A percentile compares a stretch with the other conserved stretches of the same genome.
Evolutionary conservation across 2,113 vertebrate genomes (phyloP).

Genomic region (Ictidomys tridecemlineatus): DNA sequence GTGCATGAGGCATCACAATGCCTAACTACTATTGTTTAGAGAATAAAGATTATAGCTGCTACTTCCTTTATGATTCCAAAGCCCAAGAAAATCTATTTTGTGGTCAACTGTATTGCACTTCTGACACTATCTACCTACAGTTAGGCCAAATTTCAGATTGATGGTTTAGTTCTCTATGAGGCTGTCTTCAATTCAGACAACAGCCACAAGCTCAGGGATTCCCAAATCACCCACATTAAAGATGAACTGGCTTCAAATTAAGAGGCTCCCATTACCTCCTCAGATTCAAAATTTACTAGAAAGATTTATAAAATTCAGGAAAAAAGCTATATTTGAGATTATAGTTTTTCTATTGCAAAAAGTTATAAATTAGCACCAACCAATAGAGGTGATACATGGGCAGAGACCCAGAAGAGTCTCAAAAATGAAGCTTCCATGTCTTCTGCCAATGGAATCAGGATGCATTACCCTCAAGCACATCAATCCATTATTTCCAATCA

Average conservation of each 20-base stretch:
- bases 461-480: background rate
- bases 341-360: conserved; percentile 4
- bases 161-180: background rate
- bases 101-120: background rate
- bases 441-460: background rate
- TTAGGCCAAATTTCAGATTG: background rate
- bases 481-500: background rate
- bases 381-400: background rate
- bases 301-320: background rate
- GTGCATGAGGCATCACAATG: background rate
- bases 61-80: background rate
- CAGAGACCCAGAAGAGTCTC: background rate
- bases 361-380: background rate
- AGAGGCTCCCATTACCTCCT: background rate
- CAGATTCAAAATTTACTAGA: background rate
- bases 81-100: background rate
- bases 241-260: background rate
- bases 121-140: background rate
- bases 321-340: background rate
- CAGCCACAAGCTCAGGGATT: background rate
- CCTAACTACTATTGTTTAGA: background rate
- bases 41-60: background rate
- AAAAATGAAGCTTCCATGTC: background rate
- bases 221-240: background rate
- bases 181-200: background rate